phyloP scores from a whole-genome alignment of 2,888 invertebrate genomes.

The Argyresthia goedartella region DNA sequence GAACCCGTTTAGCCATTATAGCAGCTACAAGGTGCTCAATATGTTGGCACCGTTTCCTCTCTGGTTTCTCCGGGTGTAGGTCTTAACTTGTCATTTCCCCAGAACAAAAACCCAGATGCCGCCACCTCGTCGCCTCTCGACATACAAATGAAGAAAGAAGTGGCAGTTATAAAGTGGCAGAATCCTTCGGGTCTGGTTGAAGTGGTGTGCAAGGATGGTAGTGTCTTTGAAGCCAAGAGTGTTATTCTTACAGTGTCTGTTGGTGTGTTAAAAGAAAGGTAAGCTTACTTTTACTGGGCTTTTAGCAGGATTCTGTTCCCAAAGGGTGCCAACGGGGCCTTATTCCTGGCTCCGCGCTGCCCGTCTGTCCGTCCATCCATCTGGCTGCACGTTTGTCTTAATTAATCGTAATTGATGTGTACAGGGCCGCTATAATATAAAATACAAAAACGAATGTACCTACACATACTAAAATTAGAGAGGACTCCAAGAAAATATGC shows the following conservation, averaged over 20 bases:
- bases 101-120: constrained; percentile 30
- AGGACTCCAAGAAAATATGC: not conserved
- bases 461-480: not conserved
- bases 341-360: too few relatives aligned
- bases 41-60: too few relatives aligned
- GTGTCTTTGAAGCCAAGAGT: constrained; percentile 49
- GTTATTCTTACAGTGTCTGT: constrained; percentile 70
- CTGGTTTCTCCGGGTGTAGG: too few relatives aligned
- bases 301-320: not conserved
- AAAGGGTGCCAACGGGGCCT: not conserved
- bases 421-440: not conserved
- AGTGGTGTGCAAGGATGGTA: constrained; percentile 44
- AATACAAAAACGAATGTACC: not conserved
- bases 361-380: not conserved
- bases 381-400: not conserved
- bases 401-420: not conserved
- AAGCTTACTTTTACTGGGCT: too few relatives aligned
- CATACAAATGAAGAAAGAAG: constrained; percentile 37
- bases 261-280: constrained; percentile 64
- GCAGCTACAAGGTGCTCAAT: too few relatives aligned
- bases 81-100: not conserved
- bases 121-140: constrained; percentile 24
- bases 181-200: constrained; percentile 17
- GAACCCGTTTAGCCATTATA: too few relatives aligned
- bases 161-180: constrained; percentile 25